phyloP scores from a whole-genome alignment of 2,888 invertebrate genomes.

The Urechis unicinctus region DNA sequence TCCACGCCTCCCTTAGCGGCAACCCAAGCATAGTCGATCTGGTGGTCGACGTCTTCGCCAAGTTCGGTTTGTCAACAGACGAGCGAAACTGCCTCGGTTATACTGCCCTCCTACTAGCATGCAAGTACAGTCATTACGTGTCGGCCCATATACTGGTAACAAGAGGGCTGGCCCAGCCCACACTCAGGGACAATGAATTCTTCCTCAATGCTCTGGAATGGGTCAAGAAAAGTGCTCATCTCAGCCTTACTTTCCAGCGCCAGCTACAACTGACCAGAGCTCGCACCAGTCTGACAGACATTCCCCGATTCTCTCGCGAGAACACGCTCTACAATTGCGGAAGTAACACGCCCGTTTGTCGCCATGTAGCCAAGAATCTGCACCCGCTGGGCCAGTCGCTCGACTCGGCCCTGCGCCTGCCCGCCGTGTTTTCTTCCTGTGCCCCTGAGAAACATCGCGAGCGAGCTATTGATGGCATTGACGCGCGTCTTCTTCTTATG shows the following conservation, averaged over 20 bases:
- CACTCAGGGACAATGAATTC: conserved; percentile 38
- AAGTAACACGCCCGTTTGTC: conserved; percentile 20
- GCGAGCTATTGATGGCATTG: conserved; percentile 8
- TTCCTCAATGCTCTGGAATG: conserved; percentile 39
- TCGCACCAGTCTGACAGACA: neutral
- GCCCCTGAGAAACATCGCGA: neutral
- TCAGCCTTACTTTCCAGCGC: neutral
- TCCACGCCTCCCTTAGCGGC: conserved; percentile 38
- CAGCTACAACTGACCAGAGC: neutral
- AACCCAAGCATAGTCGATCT: conserved; percentile 34
- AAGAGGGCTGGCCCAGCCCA: conserved; percentile 33
- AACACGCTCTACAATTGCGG: conserved; percentile 32
- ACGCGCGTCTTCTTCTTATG: conserved; percentile 10
- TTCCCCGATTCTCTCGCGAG: conserved; percentile 28
- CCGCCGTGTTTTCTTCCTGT: conserved; percentile 2
- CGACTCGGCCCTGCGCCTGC: conserved; percentile 17
- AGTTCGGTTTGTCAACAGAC: conserved; percentile 39
- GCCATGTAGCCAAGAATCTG: conserved; percentile 22
- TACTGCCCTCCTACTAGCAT: conserved; percentile 32
- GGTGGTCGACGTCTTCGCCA: conserved; percentile 28
- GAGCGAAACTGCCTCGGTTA: conserved; percentile 27
- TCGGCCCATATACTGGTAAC: conserved; percentile 35
- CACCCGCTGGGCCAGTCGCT: conserved; percentile 23
- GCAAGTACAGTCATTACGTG: conserved; percentile 39
- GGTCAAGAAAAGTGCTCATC: conserved; percentile 24